Conservation (phyloP, 1,140 invertebrate species). For the Drosophila suzukii region DNA sequence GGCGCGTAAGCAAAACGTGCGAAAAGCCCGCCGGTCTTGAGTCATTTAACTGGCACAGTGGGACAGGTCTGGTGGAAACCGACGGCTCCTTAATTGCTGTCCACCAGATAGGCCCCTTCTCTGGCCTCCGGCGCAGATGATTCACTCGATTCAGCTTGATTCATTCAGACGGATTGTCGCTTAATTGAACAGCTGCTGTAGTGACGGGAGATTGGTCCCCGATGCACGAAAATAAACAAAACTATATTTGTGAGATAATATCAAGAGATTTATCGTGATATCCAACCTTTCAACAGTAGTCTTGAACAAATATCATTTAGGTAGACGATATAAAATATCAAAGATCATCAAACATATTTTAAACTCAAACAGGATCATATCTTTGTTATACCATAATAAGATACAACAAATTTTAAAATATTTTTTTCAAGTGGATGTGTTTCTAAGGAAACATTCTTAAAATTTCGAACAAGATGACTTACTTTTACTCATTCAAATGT, state of each 20-base stretch:
- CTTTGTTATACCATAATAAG: no score
- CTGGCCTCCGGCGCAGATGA: conserved; percentile 23
- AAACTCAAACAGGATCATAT: no score
- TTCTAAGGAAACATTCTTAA: background rate
- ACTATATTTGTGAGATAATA: background rate
- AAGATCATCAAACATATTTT: no score
- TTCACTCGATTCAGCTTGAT: conserved; percentile 41
- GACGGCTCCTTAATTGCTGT: conserved; percentile 26
- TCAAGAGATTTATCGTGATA: background rate
- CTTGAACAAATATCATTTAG: no score
- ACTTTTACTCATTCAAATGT: conserved; percentile 4
- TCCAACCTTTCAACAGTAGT: no score
- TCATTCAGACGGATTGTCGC: conserved; percentile 34
- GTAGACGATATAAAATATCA: no score
- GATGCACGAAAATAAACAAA: background rate
- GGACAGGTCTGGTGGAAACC: conserved; percentile 32
- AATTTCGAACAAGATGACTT: conserved; percentile 1
- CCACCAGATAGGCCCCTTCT: background rate
- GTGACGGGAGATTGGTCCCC: conserved; percentile 4
- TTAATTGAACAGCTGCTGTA: conserved; percentile 49
- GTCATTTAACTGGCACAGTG: conserved; percentile 67
- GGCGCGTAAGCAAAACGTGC: conserved; percentile 48
- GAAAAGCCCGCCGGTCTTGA: conserved; percentile 57
- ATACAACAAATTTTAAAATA: no score
- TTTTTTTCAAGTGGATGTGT: no score